These are phyloP conservation scores for Vulpes lagopus DNA, from an alignment of 2,113 vertebrate genomes.

Conservation along the genomic window DNA sequence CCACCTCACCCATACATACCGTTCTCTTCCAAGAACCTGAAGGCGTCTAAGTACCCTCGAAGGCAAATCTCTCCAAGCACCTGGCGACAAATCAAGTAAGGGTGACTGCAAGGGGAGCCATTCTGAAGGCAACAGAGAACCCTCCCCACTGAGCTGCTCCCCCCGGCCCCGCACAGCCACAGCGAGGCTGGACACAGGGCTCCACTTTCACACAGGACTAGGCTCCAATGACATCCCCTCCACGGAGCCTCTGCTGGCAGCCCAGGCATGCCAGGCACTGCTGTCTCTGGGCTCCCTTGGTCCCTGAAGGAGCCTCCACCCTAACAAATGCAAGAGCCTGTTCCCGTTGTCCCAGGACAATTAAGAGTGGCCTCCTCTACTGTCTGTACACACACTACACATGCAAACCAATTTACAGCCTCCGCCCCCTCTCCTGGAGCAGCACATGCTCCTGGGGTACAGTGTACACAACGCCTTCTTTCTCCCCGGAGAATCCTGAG, in stretches of 20 bases:
- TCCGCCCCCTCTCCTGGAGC: not conserved
- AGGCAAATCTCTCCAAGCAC: conserved; percentile 93
- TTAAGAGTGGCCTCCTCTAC: not conserved
- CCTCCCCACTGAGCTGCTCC: not conserved
- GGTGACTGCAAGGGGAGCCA: not conserved
- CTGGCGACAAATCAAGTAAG: conserved; percentile 83
- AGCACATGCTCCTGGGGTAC: accelerated
- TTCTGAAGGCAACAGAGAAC: accelerated
- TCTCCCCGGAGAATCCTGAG: not conserved
- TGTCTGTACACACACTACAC: accelerated
- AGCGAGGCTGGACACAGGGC: not conserved
- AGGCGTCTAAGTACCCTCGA: conserved; percentile 93
- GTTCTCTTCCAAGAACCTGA: conserved; percentile 92
- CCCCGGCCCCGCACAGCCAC: accelerated
- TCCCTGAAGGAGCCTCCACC: not conserved
- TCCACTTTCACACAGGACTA: no score
- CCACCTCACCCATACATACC: conserved; percentile 86
- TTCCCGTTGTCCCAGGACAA: not conserved
- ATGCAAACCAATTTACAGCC: accelerated
- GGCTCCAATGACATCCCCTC: accelerated
- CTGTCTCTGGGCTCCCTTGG: no score
- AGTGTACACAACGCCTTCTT: accelerated
- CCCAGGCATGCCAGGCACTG: no score
- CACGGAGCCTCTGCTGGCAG: accelerated
- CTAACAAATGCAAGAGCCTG: accelerated